A percentile compares a stretch with the other conserved stretches of the same genome.
phyloP scores from a whole-genome alignment of 2,888 invertebrate species.

The Bugula neritina region DNA sequence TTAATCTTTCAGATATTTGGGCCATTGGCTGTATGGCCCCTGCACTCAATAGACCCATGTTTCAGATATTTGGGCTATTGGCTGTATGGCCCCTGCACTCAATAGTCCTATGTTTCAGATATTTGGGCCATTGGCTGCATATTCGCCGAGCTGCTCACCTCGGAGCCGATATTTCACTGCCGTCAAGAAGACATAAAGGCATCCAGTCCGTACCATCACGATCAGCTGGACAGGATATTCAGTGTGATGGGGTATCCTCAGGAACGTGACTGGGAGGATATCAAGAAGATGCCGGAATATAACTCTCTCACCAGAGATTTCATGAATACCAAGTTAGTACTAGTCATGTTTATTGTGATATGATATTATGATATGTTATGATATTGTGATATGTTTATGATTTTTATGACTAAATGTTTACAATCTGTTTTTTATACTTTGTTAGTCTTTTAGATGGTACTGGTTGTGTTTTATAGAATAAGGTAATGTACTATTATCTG shows the following conservation, averaged over 20 bases:
- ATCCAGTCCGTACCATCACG: constrained; percentile 97
- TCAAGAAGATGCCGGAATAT: constrained; percentile 98
- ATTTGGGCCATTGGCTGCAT: constrained; percentile 99
- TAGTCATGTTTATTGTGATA: too few relatives aligned
- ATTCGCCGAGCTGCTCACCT: constrained; percentile 95
- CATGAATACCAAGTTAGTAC: constrained; percentile 82
- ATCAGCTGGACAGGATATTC: constrained; percentile 95
- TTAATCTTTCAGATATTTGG: constrained; percentile 82
- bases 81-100: constrained; percentile 99
- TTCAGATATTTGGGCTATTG: constrained; percentile 94
- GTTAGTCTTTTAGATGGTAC: too few relatives aligned
- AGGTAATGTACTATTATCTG: too few relatives aligned
- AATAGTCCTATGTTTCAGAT: constrained; percentile 61
- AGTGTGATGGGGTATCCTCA: constrained; percentile 98
- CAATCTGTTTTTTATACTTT: too few relatives aligned
- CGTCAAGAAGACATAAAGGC: constrained; percentile 99
- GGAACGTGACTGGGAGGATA: constrained; percentile 94
- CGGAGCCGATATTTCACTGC: constrained; percentile 98
- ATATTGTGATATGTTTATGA: too few relatives aligned
- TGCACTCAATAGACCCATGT: constrained; percentile 56
- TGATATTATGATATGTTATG: too few relatives aligned
- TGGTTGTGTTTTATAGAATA: too few relatives aligned
- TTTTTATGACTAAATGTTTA: too few relatives aligned
- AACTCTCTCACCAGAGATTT: constrained; percentile 90
- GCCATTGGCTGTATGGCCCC: constrained; percentile 99